Base-by-base conservation (phyloP, 92 coral and sea anemone species). In the Micromussa lordhowensis region DNA sequence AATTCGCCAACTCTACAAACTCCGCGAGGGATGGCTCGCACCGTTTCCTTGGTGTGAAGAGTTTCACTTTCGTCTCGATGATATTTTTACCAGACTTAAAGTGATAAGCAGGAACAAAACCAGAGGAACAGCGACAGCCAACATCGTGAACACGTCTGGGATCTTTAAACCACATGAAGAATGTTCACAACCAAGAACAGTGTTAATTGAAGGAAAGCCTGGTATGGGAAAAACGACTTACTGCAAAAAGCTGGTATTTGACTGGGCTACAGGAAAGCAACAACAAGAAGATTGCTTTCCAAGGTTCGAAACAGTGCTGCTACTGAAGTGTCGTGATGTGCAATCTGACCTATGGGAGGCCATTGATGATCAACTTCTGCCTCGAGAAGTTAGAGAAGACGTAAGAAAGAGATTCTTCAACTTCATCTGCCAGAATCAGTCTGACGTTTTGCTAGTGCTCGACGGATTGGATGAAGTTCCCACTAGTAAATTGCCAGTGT, bases 201-300 rank as follows among this genome's bases (percentile, higher is more conserved):
- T 40, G 48, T 40, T 40, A 40, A 40, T 40, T 40, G 48, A 40
- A 40, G 48, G 48, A 40, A 40, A n/a, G n/a, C n/a, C n/a, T n/a
- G n/a, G n/a, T n/a, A n/a, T n/a, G n/a, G n/a, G n/a, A n/a, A n/a
- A n/a, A n/a, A n/a, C n/a, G n/a, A 36, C 38, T 36, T 69, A 31
- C 19, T 69, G 75, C 35, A 69, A 69, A 69, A 69, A 69, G 75
- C 36, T 29, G 18, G 75, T 69, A 2, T 69, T 30, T 34, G 75
- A 69, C 75, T 69, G 75, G 75, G 75, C 75, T 34, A 69, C 75
- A 69, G 36, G 75, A 12, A 69, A 69, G 28, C 75, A 69, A 29
- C 38, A 69, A 69, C 14, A 35, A 13, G 19, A 28, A 34, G 4
- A 34, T 4, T 2, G 40, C 38, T 69, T 30, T 17, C 35, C 75